Evolutionary conservation across 1,140 invertebrate species (phyloP).

Genomic region (Trissolcus basalis): DNA sequence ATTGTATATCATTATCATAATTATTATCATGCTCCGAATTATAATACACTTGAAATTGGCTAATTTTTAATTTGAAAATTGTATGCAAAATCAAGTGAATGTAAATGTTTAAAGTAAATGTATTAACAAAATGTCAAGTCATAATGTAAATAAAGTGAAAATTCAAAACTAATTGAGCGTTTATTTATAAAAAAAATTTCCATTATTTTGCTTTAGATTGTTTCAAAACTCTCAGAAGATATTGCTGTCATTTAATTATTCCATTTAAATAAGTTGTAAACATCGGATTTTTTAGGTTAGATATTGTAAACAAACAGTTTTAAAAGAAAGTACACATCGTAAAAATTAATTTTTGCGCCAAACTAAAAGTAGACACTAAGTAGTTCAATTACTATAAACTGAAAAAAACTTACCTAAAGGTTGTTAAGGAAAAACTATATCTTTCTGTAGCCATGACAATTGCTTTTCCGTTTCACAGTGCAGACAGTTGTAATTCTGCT

Average conservation of each 20-base stretch:
- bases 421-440: conserved; percentile 98
- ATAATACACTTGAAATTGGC: no score
- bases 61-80: no score
- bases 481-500: no score
- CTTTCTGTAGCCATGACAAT: conserved; percentile 94
- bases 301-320: background rate
- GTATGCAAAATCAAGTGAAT: no score
- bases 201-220: background rate
- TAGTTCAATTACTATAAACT: no score
- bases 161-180: background rate
- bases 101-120: background rate
- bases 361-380: no score
- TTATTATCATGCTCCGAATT: no score
- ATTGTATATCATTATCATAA: no score
- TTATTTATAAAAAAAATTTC: conserved; percentile 18
- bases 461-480: conserved; percentile 62
- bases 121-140: conserved; percentile 58
- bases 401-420: conserved; percentile 89
- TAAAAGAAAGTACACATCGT: no score
- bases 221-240: no score
- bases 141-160: conserved; percentile 18
- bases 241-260: background rate
- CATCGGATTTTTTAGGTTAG: background rate
- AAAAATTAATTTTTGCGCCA: no score
- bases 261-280: background rate